Percentiles rank a stretch among this genome's conserved stretches.
Conservation (phyloP, 2,888 invertebrate genomes). For the Drosophila meridiana region DNA sequence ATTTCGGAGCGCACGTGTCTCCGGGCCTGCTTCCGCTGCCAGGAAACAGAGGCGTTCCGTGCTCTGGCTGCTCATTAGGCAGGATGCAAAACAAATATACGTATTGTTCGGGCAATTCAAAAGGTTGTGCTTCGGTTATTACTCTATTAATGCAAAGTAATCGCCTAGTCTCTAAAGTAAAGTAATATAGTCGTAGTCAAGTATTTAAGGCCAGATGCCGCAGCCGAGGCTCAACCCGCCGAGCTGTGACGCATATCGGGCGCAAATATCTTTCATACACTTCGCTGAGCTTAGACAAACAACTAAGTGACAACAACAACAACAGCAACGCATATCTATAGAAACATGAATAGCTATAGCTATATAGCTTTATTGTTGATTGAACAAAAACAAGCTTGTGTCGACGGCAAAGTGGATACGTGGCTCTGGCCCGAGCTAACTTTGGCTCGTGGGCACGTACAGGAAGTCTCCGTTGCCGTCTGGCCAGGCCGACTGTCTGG, state of each 20-base stretch:
- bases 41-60: slow-evolving; percentile 51
- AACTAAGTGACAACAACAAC: slow-evolving; percentile 43
- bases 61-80: slow-evolving; percentile 61
- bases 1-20: slow-evolving; percentile 65
- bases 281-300: slow-evolving; percentile 74
- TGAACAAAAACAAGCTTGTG: slow-evolving; percentile 72
- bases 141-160: slow-evolving; percentile 63
- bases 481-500: slow-evolving; percentile 13
- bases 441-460: slow-evolving; percentile 37
- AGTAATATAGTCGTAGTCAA: slow-evolving; percentile 58
- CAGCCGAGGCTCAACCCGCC: slow-evolving; percentile 27
- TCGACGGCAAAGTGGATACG: slow-evolving; percentile 56
- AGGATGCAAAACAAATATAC: slow-evolving; percentile 43
- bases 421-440: slow-evolving; percentile 44
- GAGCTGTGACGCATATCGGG: slow-evolving; percentile 62
- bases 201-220: slow-evolving; percentile 12
- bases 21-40: slow-evolving; percentile 55
- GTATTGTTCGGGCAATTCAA: slow-evolving; percentile 25
- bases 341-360: slow-evolving; percentile 27
- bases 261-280: slow-evolving; percentile 73
- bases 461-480: slow-evolving; percentile 29
- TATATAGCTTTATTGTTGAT: slow-evolving; percentile 71
- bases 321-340: slow-evolving; percentile 30
- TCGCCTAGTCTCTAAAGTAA: slow-evolving; percentile 22
- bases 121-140: slow-evolving; percentile 54